Evolutionary conservation across 2,797 vertebrate genomes (phyloP), one percentile per base, ranked within the genome.

Genomic region (Aeoliscus strigatus): DNA sequence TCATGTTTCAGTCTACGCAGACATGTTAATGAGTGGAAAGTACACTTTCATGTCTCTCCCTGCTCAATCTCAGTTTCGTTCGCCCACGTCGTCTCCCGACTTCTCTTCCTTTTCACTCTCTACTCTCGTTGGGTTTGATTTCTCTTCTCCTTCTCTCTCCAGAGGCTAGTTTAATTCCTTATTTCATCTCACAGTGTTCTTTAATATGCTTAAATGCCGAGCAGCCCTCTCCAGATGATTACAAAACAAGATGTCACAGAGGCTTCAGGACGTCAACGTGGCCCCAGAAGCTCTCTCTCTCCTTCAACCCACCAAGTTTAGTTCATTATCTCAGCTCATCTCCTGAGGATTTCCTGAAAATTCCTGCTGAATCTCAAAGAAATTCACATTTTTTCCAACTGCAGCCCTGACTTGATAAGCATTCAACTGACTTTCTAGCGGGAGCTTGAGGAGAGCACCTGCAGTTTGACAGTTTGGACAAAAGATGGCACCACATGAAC

Each of bases 401-500:
- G 6, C 18, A 21, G 3, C 18, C 18, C 3, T 21, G 3, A 21
- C 18, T 21, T 21, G 3, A 21, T 21, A 3, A 21, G 18, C 6
- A 3, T 21, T 21, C 18, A 21, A 21, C 3, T 21, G 18, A 21
- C 18, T 3, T 21, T 21, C 6, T 21, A 21, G 7, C 30, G 3
- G 10, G 10, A n/a, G n/a, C n/a, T n/a, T n/a, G n/a, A n/a, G 27
- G 35, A 25, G 40, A 59, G 27, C 18, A 3, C 17, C 25, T 75
- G 65, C 39, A 14, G 34, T 80, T 43, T 13, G 9, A 5, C 27
- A n/a, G 5, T 52, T 5, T 2, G 30, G 43, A 49, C 79, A 71
- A 44, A 40, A 81, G 79, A 41, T 75, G 81, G 75, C 75, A 45
- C 53, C 34, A 73, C 17, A 44, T 26, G 56, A 70, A 24, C 70